These are phyloP conservation scores for Melanotaenia duboulayi DNA, from an alignment of 2,113 vertebrate genomes.

Conservation along the genomic window DNA sequence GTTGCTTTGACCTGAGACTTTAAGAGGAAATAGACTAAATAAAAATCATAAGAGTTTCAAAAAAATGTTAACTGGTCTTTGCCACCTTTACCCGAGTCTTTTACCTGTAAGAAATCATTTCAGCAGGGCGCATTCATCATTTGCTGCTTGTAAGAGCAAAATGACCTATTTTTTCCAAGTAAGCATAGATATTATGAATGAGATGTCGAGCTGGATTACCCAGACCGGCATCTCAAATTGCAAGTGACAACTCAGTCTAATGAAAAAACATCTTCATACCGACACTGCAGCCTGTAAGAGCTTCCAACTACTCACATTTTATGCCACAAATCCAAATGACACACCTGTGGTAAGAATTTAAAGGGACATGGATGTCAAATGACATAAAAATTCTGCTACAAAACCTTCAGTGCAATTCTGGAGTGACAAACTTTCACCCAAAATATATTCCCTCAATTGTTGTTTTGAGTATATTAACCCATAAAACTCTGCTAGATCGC, in stretches of 20 bases:
- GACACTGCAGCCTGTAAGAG: neutral
- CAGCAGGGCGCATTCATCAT: no score
- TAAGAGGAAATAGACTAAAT: no score
- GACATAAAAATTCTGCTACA: neutral
- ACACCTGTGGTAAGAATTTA: neutral
- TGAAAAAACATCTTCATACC: neutral
- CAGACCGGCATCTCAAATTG: neutral
- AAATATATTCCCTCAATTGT: neutral
- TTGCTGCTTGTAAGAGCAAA: no score
- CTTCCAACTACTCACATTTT: neutral
- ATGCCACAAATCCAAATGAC: neutral
- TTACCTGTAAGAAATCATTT: no score
- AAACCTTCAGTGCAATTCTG: no score
- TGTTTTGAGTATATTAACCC: neutral
- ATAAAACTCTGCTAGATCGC: no score
- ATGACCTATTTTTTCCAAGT: no score
- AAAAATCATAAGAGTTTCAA: no score
- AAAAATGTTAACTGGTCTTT: no score
- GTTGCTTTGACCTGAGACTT: no score
- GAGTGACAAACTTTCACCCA: no score
- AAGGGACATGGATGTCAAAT: neutral
- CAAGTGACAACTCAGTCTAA: accelerated
- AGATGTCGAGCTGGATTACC: neutral
- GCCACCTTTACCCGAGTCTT: no score
- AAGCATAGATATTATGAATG: neutral